These are phyloP conservation scores for Gavialis gangeticus DNA, from an alignment of 2,113 vertebrate species.

Conservation along the genomic window DNA sequence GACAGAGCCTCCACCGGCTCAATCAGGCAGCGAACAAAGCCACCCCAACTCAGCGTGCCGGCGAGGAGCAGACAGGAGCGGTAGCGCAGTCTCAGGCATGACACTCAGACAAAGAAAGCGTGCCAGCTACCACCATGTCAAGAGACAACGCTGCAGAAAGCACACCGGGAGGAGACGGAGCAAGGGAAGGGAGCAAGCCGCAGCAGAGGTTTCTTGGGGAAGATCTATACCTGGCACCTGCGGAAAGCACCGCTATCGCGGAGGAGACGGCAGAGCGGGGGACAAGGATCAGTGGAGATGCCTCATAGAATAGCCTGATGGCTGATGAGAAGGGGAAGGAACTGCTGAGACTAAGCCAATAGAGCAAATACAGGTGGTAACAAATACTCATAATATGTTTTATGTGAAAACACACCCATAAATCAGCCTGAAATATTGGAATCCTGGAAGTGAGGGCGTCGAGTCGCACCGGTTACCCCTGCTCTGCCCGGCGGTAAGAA, in stretches of 20 bases:
- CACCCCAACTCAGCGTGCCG: rapidly evolving
- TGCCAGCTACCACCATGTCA: neutral
- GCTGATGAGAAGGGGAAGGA: neutral
- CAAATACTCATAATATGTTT: rapidly evolving
- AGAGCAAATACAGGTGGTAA: neutral
- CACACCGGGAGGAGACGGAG: neutral
- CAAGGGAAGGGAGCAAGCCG: neutral
- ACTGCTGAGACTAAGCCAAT: rapidly evolving
- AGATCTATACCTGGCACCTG: neutral
- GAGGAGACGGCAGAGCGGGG: rapidly evolving
- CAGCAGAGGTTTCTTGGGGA: neutral
- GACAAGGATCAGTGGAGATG: neutral
- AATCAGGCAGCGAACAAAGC: neutral
- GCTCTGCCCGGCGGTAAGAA: neutral
- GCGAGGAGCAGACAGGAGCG: neutral
- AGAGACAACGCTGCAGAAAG: neutral
- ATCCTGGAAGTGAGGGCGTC: rapidly evolving
- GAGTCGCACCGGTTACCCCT: rapidly evolving
- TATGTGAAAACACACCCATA: neutral
- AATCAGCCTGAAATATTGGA: neutral
- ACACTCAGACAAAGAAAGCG: neutral
- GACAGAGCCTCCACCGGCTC: slow-evolving; percentile 44
- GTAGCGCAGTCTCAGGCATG: neutral
- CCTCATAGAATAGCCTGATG: rapidly evolving
- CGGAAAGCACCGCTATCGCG: too few species aligned